Evolutionary conservation across 2,888 invertebrate species (phyloP), one percentile per base, ranked within the genome.

Genomic region (Metopia argyrocephala): DNA sequence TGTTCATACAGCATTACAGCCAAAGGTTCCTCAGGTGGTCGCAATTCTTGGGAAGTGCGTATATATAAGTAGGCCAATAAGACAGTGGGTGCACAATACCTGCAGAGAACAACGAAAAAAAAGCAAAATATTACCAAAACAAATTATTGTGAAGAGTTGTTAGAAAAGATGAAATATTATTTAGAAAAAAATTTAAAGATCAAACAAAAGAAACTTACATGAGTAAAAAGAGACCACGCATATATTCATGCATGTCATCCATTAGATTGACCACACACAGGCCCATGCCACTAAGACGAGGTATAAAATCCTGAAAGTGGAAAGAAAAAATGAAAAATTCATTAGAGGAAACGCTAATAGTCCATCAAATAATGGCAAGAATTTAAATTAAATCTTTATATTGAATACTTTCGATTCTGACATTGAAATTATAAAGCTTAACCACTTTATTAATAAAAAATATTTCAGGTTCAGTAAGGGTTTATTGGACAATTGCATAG

Each of bases 231-330:
- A 94, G 91, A 45, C 93, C 93, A 81, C 93, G 90, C 87, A 93
- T 92, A 85, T 94, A 94, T 85, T 94, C 93, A 82, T 93, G 93
- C 91, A 94, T 93, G 84, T 94, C 93, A 85, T 93, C 93, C 75
- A 92, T 92, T 79, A 94, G 89, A 87, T 94, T 94, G n/a, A 93
- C 91, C 5, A 93, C 91, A 85, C 94, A 94, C 65, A 94, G 89
- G 1, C 93, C 93, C 21, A 93, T 92, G 5, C 93, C 93, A 83
- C 91, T 89, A 74, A 93, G 91, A 48, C 92, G 90, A 12, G 91
- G 89, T 78, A 92, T 87, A 85, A 92, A 92, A 83, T 90, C 91
- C 93, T 93, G 91, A 7, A 86, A 86, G 45, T 48, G n/a, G n/a
- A n/a, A n/a, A n/a, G n/a, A n/a, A n/a, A n/a, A n/a, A n/a, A n/a